Conservation (phyloP, 2,888 invertebrate species). For the Leptinotarsa haldemani region DNA sequence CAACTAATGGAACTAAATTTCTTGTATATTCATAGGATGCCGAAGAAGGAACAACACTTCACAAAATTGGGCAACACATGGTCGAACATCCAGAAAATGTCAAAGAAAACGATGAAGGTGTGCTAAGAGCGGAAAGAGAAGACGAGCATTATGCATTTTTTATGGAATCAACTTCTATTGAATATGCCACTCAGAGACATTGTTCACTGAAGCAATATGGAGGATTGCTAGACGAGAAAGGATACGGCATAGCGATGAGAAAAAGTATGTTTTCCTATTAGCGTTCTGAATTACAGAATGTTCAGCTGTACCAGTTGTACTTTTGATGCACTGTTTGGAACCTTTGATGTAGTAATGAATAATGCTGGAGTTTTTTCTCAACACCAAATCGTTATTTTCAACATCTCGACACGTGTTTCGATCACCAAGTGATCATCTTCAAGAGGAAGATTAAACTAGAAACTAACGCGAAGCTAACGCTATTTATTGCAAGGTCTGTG, state of each 20-base stretch:
- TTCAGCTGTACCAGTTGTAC: not conserved
- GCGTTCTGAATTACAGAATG: not conserved
- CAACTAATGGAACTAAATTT: not conserved
- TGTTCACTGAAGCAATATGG: constrained; percentile 55
- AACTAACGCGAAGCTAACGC: too few relatives aligned
- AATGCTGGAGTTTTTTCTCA: too few relatives aligned
- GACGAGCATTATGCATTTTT: constrained; percentile 55
- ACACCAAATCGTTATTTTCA: too few relatives aligned
- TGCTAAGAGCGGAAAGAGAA: constrained; percentile 42
- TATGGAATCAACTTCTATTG: constrained; percentile 58
- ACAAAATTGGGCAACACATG: constrained; percentile 46
- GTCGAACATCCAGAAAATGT: constrained; percentile 45
- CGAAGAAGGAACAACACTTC: constrained; percentile 35
- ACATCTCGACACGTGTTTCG: too few relatives aligned
- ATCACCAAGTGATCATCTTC: too few relatives aligned
- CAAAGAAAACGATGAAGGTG: constrained; percentile 48
- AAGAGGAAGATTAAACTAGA: too few relatives aligned
- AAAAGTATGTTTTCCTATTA: constrained; percentile 49
- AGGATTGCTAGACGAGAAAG: constrained; percentile 55
- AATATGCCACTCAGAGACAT: constrained; percentile 55
- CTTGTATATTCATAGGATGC: constrained; percentile 32
- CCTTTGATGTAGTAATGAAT: too few relatives aligned
- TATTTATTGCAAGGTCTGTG: too few relatives aligned
- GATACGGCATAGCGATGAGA: constrained; percentile 59
- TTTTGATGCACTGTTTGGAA: too few relatives aligned